Conservation (phyloP, 2,888 invertebrate species). For the Chaitophorus viminalis region DNA sequence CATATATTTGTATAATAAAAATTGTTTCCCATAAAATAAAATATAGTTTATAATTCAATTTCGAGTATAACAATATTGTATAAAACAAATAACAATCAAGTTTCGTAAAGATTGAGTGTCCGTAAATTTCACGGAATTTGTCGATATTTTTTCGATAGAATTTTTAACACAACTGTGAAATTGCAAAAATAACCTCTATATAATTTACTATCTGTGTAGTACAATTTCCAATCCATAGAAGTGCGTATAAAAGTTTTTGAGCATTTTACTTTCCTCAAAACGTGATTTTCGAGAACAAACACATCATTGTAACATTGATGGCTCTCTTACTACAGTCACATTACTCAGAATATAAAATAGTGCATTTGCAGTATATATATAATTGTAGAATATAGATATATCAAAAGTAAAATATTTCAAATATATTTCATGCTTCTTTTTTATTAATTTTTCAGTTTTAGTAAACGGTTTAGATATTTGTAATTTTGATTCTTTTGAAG, state of each 20-base stretch:
- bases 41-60: background rate
- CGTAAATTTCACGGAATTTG: background rate
- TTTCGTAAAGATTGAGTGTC: background rate
- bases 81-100: background rate
- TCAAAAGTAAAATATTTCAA: background rate
- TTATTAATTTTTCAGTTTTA: background rate
- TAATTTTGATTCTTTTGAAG: constrained; percentile 8
- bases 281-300: background rate
- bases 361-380: background rate
- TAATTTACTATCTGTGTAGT: background rate
- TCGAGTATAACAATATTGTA: background rate
- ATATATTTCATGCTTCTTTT: background rate
- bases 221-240: background rate
- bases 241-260: background rate
- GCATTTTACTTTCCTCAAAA: background rate
- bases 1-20: background rate
- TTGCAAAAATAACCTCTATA: background rate
- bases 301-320: background rate
- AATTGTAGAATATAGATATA: background rate
- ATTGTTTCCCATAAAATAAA: background rate
- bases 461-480: background rate
- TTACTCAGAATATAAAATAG: background rate
- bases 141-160: background rate
- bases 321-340: background rate
- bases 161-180: background rate